A percentile compares a stretch with the other conserved stretches of the same genome.
These are phyloP conservation scores for Noctua janthe DNA, from an alignment of 2,888 invertebrate genomes.

Conservation along the genomic window DNA sequence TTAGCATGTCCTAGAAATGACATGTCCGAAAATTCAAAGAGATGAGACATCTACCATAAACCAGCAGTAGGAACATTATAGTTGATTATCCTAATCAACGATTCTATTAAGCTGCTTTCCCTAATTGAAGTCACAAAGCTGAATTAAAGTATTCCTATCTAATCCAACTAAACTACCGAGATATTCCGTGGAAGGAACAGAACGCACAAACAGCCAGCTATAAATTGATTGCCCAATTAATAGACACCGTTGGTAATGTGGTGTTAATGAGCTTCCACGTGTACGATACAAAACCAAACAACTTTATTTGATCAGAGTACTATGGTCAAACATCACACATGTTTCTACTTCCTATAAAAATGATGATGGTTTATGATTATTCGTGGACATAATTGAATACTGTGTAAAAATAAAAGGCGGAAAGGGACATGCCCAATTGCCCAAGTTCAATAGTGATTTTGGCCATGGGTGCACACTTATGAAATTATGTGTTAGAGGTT, in stretches of 20 bases:
- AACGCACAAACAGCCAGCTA: constrained; percentile 21
- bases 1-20: no score
- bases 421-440: no score
- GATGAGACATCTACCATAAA: no score
- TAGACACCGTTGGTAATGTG: constrained; percentile 57
- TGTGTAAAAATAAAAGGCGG: neutral
- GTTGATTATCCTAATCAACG: neutral
- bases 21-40: no score
- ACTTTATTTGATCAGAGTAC: constrained; percentile 53
- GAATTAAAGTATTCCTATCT: neutral
- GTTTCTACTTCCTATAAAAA: neutral
- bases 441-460: no score
- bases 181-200: neutral
- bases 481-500: no score
- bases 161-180: neutral
- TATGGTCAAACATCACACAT: neutral
- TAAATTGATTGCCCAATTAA: constrained; percentile 73
- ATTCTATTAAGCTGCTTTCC: neutral
- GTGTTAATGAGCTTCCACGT: constrained; percentile 59
- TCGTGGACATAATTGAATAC: neutral
- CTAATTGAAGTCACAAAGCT: neutral
- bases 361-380: neutral
- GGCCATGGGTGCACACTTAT: no score
- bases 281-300: constrained; percentile 52
- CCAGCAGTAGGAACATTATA: neutral